phyloP scores from a whole-genome alignment of 2,113 vertebrate species.

The Emydura subglobosa region DNA sequence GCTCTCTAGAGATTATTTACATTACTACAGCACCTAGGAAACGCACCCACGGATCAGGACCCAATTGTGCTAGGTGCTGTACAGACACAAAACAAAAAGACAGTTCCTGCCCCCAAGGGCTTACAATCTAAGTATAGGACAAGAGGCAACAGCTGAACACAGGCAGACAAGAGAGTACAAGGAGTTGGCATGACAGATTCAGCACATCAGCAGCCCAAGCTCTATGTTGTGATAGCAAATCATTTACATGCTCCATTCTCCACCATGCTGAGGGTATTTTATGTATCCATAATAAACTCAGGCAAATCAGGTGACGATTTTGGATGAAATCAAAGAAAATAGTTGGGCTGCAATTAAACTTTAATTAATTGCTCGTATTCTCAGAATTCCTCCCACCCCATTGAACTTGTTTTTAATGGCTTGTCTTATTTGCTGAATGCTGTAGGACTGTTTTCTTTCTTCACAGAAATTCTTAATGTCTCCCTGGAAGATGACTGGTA shows the following conservation, averaged over 20 bases:
- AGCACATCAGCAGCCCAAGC: background rate
- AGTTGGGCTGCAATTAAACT: fast-evolving
- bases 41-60: background rate
- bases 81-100: background rate
- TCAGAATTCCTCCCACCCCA: background rate
- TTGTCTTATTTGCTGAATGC: background rate
- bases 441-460: background rate
- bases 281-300: background rate
- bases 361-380: background rate
- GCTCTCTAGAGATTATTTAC: background rate
- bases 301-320: background rate
- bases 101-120: no score
- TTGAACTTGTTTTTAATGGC: background rate
- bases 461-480: background rate
- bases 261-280: background rate
- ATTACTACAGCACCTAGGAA: background rate
- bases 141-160: background rate
- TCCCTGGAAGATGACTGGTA: background rate
- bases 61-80: background rate
- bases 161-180: background rate
- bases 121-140: background rate
- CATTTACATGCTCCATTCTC: background rate
- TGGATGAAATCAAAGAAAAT: background rate
- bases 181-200: background rate
- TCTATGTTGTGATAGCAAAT: background rate